A percentile compares a stretch with the other conserved stretches of the same genome.
Conservation (phyloP, 2,797 vertebrate genomes). For the Amniataba percoides region DNA sequence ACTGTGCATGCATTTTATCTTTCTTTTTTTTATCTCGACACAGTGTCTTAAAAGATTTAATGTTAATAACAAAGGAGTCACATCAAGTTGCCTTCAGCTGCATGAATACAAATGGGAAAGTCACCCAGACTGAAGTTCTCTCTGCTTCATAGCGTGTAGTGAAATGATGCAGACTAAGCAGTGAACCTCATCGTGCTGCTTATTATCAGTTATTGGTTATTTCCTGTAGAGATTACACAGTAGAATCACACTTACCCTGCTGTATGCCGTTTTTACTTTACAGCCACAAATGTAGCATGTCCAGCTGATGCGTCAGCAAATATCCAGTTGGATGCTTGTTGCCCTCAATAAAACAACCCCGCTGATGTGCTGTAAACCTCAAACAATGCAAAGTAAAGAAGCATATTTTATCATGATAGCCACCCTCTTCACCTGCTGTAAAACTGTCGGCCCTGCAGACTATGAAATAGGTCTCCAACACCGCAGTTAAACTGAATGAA, state of each 20-base stretch:
- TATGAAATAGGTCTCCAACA: background rate
- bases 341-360: background rate
- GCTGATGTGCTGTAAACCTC: background rate
- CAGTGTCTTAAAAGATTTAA: background rate
- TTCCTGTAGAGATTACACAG: background rate
- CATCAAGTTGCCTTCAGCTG: background rate
- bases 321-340: background rate
- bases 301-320: background rate
- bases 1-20: too few relatives aligned
- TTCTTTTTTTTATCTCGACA: background rate
- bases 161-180: background rate
- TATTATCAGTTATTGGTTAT: background rate
- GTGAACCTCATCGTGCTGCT: background rate
- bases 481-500: constrained; percentile 15
- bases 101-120: too few relatives aligned
- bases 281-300: background rate
- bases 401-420: background rate
- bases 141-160: background rate
- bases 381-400: background rate
- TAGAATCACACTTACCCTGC: background rate
- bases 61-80: background rate
- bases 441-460: background rate
- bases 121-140: background rate
- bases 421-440: background rate
- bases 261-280: background rate